A percentile compares a stretch with the other conserved stretches of the same genome.
Conservation (phyloP, 2,113 vertebrate genomes). For the Fulica atra region DNA sequence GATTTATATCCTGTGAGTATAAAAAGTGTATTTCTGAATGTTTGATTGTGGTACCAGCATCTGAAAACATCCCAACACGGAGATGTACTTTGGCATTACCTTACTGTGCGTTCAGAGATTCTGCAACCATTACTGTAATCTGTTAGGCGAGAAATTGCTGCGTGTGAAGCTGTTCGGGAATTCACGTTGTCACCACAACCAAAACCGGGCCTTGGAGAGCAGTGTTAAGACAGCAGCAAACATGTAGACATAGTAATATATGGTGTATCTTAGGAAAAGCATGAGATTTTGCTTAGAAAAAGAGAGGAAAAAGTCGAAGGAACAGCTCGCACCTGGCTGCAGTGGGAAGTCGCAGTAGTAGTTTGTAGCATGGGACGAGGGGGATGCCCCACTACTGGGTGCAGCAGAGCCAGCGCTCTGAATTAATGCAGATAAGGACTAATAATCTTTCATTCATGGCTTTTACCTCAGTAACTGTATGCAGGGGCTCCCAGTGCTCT, state of each 20-base stretch:
- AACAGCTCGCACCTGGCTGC: background rate
- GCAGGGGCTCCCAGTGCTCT: background rate
- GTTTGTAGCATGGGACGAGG: background rate
- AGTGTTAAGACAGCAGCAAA: background rate
- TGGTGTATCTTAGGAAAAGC: background rate
- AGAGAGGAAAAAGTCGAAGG: background rate
- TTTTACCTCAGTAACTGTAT: background rate
- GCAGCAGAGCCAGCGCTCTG: background rate
- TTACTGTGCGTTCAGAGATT: background rate
- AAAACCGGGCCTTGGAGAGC: background rate
- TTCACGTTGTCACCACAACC: background rate
- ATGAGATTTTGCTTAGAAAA: background rate
- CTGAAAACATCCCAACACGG: background rate
- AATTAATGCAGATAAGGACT: background rate
- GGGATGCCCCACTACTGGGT: background rate
- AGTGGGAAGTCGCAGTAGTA: background rate
- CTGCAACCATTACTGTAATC: background rate
- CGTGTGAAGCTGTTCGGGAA: background rate
- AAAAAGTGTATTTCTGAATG: background rate
- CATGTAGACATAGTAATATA: background rate
- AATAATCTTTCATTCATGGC: fast-evolving
- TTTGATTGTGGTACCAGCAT: background rate
- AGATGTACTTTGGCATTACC: background rate
- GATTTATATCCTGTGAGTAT: background rate
- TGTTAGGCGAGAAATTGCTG: background rate